Evolutionary conservation across 2,888 invertebrate genomes (phyloP).

Genomic region (Auanema sp.): DNA sequence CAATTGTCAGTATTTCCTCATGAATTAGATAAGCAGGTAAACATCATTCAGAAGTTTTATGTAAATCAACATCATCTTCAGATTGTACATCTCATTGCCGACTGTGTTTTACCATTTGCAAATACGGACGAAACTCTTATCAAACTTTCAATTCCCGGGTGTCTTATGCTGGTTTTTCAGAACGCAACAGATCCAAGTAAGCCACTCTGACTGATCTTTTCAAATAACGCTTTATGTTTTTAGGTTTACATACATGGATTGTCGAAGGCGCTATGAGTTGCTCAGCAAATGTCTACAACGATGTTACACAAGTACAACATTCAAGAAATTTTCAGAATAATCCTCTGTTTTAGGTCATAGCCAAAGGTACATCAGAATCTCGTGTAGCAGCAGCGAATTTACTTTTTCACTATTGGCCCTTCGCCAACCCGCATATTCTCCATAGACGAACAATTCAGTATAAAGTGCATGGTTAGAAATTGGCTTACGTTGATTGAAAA

Average conservation of each 20-base stretch:
- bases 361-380: constrained; percentile 85
- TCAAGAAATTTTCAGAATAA: neutral
- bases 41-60: neutral
- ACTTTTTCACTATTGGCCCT: constrained; percentile 98
- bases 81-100: constrained; percentile 87
- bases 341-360: constrained; percentile 63
- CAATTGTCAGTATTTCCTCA: constrained; percentile 88
- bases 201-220: constrained; percentile 30
- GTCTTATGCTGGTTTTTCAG: constrained; percentile 95
- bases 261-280: constrained; percentile 92
- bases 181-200: constrained; percentile 87
- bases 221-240: neutral
- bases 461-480: constrained; percentile 77
- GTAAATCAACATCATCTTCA: too few species aligned
- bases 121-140: constrained; percentile 68
- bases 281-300: constrained; percentile 79
- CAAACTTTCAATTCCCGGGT: constrained; percentile 68
- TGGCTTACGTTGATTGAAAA: neutral
- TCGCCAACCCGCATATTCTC: constrained; percentile 88
- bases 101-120: constrained; percentile 92
- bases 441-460: constrained; percentile 85
- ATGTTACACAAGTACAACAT: constrained; percentile 28
- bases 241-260: constrained; percentile 92
- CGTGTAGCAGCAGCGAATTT: constrained; percentile 93
- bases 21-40: constrained; percentile 81